A percentile compares a stretch with the other conserved stretches of the same genome.
phyloP scores from a whole-genome alignment of 2,797 vertebrate species.

The Semotilus atromaculatus region DNA sequence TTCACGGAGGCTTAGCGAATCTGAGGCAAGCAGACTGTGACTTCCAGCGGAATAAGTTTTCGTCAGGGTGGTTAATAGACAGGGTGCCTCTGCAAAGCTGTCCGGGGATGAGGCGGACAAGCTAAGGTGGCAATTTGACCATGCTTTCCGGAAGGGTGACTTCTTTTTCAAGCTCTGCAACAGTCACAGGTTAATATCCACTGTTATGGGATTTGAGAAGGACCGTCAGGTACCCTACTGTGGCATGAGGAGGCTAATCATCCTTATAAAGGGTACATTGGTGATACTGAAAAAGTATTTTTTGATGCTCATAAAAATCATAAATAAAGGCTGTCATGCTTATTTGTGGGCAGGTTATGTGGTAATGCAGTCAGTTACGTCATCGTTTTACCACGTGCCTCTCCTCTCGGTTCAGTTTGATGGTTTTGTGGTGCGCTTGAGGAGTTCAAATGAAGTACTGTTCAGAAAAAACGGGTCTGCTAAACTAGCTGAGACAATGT shows the following conservation, averaged over 20 bases:
- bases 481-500: constrained; percentile 35
- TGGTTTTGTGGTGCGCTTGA: neutral
- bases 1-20: constrained; percentile 31
- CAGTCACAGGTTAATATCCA: constrained; percentile 19
- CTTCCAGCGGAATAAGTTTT: constrained; percentile 36
- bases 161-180: constrained; percentile 29
- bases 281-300: constrained; percentile 6
- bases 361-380: neutral
- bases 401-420: neutral
- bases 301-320: neutral
- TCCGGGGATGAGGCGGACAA: neutral
- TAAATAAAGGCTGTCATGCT: neutral
- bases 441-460: constrained; percentile 48
- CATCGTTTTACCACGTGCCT: neutral
- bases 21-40: constrained; percentile 31
- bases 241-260: neutral
- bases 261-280: constrained; percentile 1
- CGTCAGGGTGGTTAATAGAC: constrained; percentile 9
- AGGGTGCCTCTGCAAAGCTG: constrained; percentile 20
- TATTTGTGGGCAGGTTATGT: neutral
- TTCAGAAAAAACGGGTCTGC: neutral
- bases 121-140: constrained; percentile 25
- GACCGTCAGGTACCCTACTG: neutral
- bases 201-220: constrained; percentile 18
- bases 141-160: constrained; percentile 17